Conservation (phyloP, 2,113 vertebrate genomes). For the Onychorhynchus coronatus region DNA sequence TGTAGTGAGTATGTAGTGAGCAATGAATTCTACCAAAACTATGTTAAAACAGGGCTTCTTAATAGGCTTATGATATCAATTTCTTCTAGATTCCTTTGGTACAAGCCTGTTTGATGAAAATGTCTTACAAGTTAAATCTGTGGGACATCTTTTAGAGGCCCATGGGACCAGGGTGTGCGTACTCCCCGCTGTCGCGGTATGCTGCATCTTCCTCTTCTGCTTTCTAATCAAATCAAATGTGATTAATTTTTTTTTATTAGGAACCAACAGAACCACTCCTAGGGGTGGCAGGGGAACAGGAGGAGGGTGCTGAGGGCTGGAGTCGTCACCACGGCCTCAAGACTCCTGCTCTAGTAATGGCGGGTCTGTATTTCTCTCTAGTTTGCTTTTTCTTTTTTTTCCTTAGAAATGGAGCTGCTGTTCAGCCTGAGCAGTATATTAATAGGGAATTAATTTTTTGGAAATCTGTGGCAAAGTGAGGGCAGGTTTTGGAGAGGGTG, state of each 20-base stretch:
- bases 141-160: neutral
- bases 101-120: neutral
- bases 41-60: neutral
- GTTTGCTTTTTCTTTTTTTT: neutral
- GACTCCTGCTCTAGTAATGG: no score
- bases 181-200: rapidly evolving
- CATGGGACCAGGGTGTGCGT: rapidly evolving
- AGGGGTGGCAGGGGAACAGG: no score
- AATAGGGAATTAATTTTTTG: neutral
- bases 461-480: neutral
- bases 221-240: neutral
- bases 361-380: neutral
- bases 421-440: neutral
- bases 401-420: neutral
- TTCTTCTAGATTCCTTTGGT: neutral
- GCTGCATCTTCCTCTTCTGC: neutral
- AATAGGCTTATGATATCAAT: neutral
- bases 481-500: neutral
- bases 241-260: neutral
- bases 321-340: neutral
- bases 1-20: neutral
- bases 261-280: neutral
- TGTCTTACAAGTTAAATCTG: neutral
- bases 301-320: neutral
- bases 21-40: neutral